These are phyloP conservation scores for Dastarcus helophoroides DNA, from an alignment of 2,888 invertebrate species.

Conservation along the genomic window DNA sequence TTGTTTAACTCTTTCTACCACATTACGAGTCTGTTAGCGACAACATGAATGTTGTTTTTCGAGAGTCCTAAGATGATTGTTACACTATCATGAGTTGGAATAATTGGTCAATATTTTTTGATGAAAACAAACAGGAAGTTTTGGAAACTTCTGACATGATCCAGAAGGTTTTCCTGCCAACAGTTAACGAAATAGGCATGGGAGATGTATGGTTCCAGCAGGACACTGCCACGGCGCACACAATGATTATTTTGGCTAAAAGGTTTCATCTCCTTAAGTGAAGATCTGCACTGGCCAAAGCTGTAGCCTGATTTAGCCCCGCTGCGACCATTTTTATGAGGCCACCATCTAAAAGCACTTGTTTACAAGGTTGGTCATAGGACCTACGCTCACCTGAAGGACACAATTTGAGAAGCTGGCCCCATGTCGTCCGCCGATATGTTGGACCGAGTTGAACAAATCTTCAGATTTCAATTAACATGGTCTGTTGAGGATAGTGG, in stretches of 20 bases:
- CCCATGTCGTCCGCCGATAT: constrained; percentile 5
- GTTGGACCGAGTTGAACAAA: constrained; percentile 5
- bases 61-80: background rate
- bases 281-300: background rate
- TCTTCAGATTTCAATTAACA: constrained; percentile 6
- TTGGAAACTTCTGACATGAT: background rate
- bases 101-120: background rate
- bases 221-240: constrained; percentile 1
- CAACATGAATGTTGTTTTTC: background rate
- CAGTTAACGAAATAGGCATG: background rate
- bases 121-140: background rate
- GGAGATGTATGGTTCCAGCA: constrained; percentile 3
- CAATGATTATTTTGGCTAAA: background rate
- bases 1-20: background rate
- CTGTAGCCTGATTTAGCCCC: too few relatives aligned
- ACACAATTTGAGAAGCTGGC: background rate
- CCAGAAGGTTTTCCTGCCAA: background rate
- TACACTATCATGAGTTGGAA: background rate
- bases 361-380: constrained; percentile 1
- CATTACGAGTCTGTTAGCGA: background rate
- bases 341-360: constrained; percentile 12
- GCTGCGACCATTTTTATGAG: constrained; percentile 5
- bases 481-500: constrained; percentile 6
- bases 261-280: background rate
- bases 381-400: constrained; percentile 3